Base-by-base conservation (phyloP, 2,888 invertebrate species). In the Ectemnius lituratus region DNA sequence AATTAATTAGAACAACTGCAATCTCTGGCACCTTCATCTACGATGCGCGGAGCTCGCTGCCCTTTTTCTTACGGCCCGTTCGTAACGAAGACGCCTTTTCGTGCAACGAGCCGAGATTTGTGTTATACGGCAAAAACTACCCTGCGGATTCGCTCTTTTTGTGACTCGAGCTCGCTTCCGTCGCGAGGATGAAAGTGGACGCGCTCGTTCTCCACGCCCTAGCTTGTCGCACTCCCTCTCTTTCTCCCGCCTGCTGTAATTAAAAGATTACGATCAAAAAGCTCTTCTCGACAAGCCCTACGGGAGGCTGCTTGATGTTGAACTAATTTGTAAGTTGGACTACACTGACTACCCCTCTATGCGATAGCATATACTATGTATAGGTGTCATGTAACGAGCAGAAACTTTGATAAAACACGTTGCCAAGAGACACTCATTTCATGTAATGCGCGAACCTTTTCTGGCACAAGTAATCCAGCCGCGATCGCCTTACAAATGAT, bases 241-340 rank as follows among this genome's bases (percentile, higher is more conserved):
- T n/a, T 58, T 49, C 16, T 4, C 14, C 18, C 59, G 16, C 27
- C 20, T 18, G 52, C 56, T 52, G 67, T 76, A 82, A 82, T 82
- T 82, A 82, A 82, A 82, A 76, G 71, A 79, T 78, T 76, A 76
- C 67, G 68, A 78, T 82, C 74, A 62, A 60, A 79, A 81, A 75
- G 66, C 71, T 62, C 49, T 23, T 47, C 56, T 52, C 47, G 56
- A 66, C 16, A 63, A 28, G 56, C n/a, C 60, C 62, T 37, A 37
- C 62, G 60, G 63, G n/a, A n/a, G 57, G 59, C 49, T 70, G 45
- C 45, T 66, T 47, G 69, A 8, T 57, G 73, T 62, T 79, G 57
- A 69, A 77, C 59, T 79, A 77, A 82, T 79, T 81, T 81, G 65
- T 79, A 70, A 81, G 69, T 59, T 61, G 74, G 52, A 46, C 61